Percentiles rank a stretch among this genome's conserved stretches.
phyloP scores from a whole-genome alignment of 2,113 vertebrate genomes.

The Heteronetta atricapilla region DNA sequence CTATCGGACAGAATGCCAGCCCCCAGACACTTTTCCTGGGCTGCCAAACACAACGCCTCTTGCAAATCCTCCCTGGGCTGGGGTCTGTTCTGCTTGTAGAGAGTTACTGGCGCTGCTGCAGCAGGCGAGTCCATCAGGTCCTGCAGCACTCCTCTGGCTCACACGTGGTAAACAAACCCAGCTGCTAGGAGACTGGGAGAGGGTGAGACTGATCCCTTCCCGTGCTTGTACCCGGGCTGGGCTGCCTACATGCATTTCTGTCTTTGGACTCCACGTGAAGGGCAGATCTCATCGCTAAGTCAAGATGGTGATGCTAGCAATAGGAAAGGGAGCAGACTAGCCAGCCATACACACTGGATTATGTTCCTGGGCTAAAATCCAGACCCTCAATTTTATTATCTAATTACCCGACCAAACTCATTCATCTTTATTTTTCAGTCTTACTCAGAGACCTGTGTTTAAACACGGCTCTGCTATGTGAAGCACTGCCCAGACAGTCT shows the following conservation, averaged over 20 bases:
- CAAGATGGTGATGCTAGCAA: neutral
- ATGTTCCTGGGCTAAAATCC: conserved; percentile 36
- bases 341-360: conserved; percentile 8
- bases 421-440: conserved; percentile 55
- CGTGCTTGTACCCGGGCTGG: neutral
- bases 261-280: neutral
- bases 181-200: neutral
- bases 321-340: neutral
- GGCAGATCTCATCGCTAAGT: neutral
- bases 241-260: neutral
- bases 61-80: neutral
- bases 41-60: neutral
- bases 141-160: neutral
- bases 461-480: conserved; percentile 1
- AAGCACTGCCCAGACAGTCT: conserved; percentile 1
- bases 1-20: neutral
- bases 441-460: neutral
- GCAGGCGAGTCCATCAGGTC: neutral
- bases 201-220: neutral
- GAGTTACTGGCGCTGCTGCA: neutral
- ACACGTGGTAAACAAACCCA: neutral
- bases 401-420: conserved; percentile 31
- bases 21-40: neutral
- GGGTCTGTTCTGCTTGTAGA: neutral
- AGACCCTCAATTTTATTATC: conserved; percentile 57